Conservation (phyloP, 2,888 invertebrate species). For the Noctua fimbriata region DNA sequence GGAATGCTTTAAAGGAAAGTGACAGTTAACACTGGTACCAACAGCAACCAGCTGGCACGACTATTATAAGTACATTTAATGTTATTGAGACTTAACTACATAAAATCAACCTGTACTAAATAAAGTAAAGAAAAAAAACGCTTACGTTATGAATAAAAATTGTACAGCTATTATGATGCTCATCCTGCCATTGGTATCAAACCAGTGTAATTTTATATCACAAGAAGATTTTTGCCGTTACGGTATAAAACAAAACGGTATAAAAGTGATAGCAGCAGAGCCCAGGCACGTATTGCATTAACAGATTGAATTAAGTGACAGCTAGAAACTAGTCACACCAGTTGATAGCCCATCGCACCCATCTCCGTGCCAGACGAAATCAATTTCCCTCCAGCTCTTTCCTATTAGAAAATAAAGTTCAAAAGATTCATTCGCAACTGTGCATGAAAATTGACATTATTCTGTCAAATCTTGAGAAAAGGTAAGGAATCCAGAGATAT, state of each 20-base stretch:
- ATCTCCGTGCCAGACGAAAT: constrained; percentile 30
- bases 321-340: constrained; percentile 36
- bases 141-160: background rate
- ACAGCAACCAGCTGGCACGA: background rate
- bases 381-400: constrained; percentile 49
- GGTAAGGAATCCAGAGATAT: background rate
- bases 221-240: background rate
- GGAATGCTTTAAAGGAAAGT: background rate
- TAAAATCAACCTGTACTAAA: background rate
- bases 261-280: constrained; percentile 32
- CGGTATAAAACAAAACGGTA: constrained; percentile 15
- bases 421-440: background rate
- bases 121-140: background rate
- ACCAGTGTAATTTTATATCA: background rate
- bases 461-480: background rate
- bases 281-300: constrained; percentile 50
- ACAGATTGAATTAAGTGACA: constrained; percentile 42
- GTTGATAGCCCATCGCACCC: constrained; percentile 33
- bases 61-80: background rate
- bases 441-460: constrained; percentile 8
- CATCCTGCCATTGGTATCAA: background rate
- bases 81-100: background rate
- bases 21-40: background rate
- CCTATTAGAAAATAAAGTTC: constrained; percentile 39
- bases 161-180: background rate